Percentiles rank a stretch among this genome's conserved stretches.
Conservation (phyloP, 2,113 vertebrate species). For the Apistogramma diplotaenia region DNA sequence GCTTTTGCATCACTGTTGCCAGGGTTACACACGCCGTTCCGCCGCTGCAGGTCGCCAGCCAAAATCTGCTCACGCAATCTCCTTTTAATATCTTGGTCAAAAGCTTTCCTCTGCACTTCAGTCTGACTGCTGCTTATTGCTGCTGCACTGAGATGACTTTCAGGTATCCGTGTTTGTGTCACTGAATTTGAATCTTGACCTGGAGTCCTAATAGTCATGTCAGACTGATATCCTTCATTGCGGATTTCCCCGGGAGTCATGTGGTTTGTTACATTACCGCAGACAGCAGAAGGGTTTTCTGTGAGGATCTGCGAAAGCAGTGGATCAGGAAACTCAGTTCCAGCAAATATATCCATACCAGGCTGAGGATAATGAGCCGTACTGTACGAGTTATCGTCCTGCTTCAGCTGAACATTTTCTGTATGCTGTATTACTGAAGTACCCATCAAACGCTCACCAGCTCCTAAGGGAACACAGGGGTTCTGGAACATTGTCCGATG, state of each 20-base stretch:
- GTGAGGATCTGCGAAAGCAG: slow-evolving; percentile 73
- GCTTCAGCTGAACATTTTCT: slow-evolving; percentile 59
- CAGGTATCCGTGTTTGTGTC: slow-evolving; percentile 14
- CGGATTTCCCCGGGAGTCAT: slow-evolving; percentile 3
- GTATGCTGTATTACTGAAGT: slow-evolving; percentile 76
- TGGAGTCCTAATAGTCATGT: slow-evolving; percentile 24
- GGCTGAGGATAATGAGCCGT: slow-evolving; percentile 73
- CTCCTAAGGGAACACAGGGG: slow-evolving; percentile 32
- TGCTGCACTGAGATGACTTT: slow-evolving; percentile 16
- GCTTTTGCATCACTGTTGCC: slow-evolving; percentile 50
- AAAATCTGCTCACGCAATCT: slow-evolving; percentile 84
- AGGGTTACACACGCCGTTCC: slow-evolving; percentile 64
- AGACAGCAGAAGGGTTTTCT: slow-evolving; percentile 70
- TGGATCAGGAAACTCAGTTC: slow-evolving; percentile 69
- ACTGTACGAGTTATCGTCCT: slow-evolving; percentile 51
- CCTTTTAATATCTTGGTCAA: slow-evolving; percentile 79
- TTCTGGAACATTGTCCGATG: slow-evolving; percentile 73
- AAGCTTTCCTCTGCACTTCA: slow-evolving; percentile 30
- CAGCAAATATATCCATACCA: slow-evolving; percentile 70
- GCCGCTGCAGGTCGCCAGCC: slow-evolving; percentile 77
- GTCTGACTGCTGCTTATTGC: neutral
- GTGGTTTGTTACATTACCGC: slow-evolving; percentile 25
- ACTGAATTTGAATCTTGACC: slow-evolving; percentile 33
- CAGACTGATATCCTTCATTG: slow-evolving; percentile 41
- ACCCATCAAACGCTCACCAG: slow-evolving; percentile 50